Evolutionary conservation across 2,113 vertebrate species (phyloP), one percentile per base, ranked within the genome.

Genomic region (Chrysemys picta): DNA sequence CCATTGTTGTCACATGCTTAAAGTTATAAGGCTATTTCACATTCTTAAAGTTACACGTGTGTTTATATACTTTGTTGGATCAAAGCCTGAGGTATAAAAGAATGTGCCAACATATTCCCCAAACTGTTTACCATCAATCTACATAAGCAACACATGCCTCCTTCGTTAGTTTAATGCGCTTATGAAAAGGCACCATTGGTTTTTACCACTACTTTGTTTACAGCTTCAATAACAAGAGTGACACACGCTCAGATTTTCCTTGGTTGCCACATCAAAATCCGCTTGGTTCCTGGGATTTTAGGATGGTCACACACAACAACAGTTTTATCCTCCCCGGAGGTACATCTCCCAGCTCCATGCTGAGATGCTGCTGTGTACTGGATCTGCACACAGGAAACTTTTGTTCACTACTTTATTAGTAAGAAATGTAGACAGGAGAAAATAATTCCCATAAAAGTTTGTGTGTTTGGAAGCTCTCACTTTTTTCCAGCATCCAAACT

Each of bases 41-140:
- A 19, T 82, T 82, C 57, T 19, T 9, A 16, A 31, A 42, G 31
- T 80, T 85, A 72, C 10, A 83, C 3, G 13, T 2, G 12, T 50
- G 78, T 16, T 72, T 29, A 72, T 0, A 0, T 10, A 45, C 45
- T 80, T 47, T 0, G 1, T 52, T 45, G 49, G 31, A 9, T 53
- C 82, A 75, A 4, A 78, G 57, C 0, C 0, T 42, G 49, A 65
- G 59, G 54, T 47, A 75, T 88, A 72, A 22, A 45, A 2, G 35
- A 38, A 62, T n/a, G 13, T 75, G 38, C 45, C 65, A 42, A 90
- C 22, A 75, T 17, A 38, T 13, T 49, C 29, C 19, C 35, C 45
- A 17, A 5, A 42, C n/a, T 49, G 38, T 80, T 76, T 88, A 80
- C 17, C 52, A 56, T 59, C 42, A n/a, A 62, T 45, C 79, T 3